A percentile compares a stretch with the other conserved stretches of the same genome.
Evolutionary conservation across 64 coral and sea anemone genomes (phyloP).

Genomic region (Platygyra sinensis): DNA sequence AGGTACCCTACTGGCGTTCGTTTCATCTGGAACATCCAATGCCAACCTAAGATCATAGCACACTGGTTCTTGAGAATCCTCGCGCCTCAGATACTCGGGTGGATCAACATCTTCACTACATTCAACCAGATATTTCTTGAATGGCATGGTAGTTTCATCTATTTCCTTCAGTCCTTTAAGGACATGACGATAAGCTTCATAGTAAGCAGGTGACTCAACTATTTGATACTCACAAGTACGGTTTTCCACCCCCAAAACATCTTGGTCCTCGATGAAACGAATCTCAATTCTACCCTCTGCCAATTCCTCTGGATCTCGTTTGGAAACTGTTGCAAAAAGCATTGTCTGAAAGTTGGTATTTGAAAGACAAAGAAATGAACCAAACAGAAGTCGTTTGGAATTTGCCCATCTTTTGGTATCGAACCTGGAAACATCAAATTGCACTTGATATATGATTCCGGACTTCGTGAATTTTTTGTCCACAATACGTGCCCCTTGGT

Average conservation of each 20-base stretch:
- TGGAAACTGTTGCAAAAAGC: conserved; percentile 71
- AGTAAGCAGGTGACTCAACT: conserved; percentile 61
- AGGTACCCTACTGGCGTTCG: conserved; percentile 35
- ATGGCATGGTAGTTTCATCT: conserved; percentile 42
- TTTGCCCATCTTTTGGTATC: conserved; percentile 44
- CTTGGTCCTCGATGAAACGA: conserved; percentile 25
- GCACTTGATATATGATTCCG: conserved; percentile 45
- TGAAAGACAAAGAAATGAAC: conserved; percentile 83
- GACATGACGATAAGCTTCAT: conserved; percentile 76
- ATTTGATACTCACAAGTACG: conserved; percentile 31
- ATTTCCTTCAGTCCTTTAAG: conserved; percentile 61
- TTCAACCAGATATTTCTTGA: conserved; percentile 34
- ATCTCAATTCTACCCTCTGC: not conserved
- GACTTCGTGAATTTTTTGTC: conserved; percentile 42
- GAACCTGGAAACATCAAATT: conserved; percentile 62
- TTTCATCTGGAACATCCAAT: not conserved
- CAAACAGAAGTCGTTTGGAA: conserved; percentile 29
- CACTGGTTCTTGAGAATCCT: not conserved
- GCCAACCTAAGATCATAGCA: conserved; percentile 50
- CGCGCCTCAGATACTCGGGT: conserved; percentile 40
- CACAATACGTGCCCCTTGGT: conserved; percentile 36
- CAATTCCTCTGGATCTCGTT: conserved; percentile 33
- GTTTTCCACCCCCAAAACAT: conserved; percentile 44
- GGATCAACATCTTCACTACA: conserved; percentile 32
- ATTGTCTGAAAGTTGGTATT: conserved; percentile 69